Percentiles rank a stretch among this genome's conserved stretches.
Evolutionary conservation across 2,888 invertebrate genomes (phyloP).

Genomic region (Melieria picta): DNA sequence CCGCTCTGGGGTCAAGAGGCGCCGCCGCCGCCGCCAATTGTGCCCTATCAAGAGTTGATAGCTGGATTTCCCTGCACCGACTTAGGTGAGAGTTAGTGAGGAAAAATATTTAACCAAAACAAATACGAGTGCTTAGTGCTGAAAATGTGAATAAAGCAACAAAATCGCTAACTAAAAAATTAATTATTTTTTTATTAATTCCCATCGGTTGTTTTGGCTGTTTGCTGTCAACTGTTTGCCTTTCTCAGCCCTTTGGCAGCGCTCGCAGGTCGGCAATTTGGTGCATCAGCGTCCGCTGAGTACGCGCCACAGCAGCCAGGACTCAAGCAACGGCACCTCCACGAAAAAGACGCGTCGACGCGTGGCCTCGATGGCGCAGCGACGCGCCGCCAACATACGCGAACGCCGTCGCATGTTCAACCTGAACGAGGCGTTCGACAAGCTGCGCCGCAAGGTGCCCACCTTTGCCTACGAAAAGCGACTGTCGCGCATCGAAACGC

Average conservation of each 20-base stretch:
- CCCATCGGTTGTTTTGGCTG: neutral
- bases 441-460: constrained; percentile 88
- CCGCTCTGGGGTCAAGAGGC: constrained; percentile 67
- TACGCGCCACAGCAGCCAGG: constrained; percentile 33
- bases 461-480: constrained; percentile 97
- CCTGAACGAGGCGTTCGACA: constrained; percentile 95
- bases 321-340: constrained; percentile 56
- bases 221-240: neutral
- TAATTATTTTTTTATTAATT: neutral
- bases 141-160: neutral
- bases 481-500: constrained; percentile 92
- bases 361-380: constrained; percentile 89
- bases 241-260: constrained; percentile 68
- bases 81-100: constrained; percentile 65
- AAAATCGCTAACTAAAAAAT: neutral
- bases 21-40: constrained; percentile 71
- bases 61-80: constrained; percentile 77
- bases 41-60: constrained; percentile 77
- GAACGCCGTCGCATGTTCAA: constrained; percentile 95
- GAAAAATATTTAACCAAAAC: neutral
- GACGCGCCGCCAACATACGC: constrained; percentile 91
- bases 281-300: constrained; percentile 47
- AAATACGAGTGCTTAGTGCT: neutral
- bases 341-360: constrained; percentile 85
- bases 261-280: constrained; percentile 69